Evolutionary conservation across 2,888 invertebrate genomes (phyloP).

Genomic region (Pristionchus maxplancki): DNA sequence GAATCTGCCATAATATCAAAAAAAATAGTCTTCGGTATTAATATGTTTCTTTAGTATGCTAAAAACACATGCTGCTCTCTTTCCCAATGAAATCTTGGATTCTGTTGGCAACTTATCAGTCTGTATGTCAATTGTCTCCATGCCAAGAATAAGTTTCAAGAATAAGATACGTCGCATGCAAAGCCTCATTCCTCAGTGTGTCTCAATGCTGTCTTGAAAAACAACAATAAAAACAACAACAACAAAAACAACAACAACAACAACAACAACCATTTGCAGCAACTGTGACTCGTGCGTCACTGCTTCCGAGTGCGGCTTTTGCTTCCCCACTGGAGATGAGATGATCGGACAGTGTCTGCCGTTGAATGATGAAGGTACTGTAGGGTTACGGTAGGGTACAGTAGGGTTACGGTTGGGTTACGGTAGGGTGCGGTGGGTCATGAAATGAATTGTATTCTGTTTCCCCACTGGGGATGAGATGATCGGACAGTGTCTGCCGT

Average conservation of each 20-base stretch:
- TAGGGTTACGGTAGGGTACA: not conserved
- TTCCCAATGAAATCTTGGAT: no score
- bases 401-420: no score
- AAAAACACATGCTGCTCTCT: no score
- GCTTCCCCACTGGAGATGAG: conserved; percentile 55
- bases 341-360: conserved; percentile 64
- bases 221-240: not conserved
- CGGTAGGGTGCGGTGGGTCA: not conserved
- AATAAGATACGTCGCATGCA: no score
- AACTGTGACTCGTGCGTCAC: conserved; percentile 80
- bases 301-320: conserved; percentile 79
- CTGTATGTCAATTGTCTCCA: no score
- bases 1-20: no score
- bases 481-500: conserved; percentile 63
- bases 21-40: no score
- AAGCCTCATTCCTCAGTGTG: no score
- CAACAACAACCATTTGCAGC: conserved; percentile 53
- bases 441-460: conserved; percentile 76
- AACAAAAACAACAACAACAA: not conserved
- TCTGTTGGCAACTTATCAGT: no score
- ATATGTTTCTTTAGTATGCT: no score
- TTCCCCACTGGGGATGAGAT: conserved; percentile 49
- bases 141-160: no score
- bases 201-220: no score
- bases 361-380: conserved; percentile 53